phyloP scores from a whole-genome alignment of 2,797 vertebrate genomes.

The Carduelis carduelis region DNA sequence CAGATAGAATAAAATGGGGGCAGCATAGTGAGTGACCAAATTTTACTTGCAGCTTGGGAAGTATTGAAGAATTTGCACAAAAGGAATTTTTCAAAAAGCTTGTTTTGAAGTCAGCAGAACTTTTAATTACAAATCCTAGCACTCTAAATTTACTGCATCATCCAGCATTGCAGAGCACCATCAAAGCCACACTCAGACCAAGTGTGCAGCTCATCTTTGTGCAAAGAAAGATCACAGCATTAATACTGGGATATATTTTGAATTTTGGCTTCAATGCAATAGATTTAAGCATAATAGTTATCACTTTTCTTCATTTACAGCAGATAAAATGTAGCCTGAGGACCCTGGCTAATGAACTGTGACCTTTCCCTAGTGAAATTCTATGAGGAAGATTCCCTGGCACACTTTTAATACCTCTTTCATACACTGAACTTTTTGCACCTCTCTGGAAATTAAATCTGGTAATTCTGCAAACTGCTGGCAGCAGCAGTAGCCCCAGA shows the following conservation, averaged over 20 bases:
- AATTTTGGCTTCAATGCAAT: neutral
- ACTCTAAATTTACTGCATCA: neutral
- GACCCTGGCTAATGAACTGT: neutral
- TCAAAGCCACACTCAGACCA: neutral
- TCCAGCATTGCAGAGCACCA: neutral
- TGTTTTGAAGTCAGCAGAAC: neutral
- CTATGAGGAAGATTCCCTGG: neutral
- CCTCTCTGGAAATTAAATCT: neutral
- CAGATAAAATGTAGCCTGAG: neutral
- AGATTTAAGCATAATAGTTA: neutral
- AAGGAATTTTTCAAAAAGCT: neutral
- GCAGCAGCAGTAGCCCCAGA: neutral
- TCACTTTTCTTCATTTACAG: neutral
- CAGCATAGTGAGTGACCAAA: neutral
- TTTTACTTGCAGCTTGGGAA: neutral
- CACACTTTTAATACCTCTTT: neutral
- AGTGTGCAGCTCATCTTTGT: neutral
- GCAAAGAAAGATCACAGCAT: neutral
- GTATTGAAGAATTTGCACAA: neutral
- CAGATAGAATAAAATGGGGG: neutral
- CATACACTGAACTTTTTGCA: neutral
- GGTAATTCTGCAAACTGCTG: neutral
- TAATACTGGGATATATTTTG: neutral
- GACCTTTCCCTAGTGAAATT: neutral
- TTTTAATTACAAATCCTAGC: neutral